Conservation (phyloP, 2,888 invertebrate species). For the Ophion slaviceki region DNA sequence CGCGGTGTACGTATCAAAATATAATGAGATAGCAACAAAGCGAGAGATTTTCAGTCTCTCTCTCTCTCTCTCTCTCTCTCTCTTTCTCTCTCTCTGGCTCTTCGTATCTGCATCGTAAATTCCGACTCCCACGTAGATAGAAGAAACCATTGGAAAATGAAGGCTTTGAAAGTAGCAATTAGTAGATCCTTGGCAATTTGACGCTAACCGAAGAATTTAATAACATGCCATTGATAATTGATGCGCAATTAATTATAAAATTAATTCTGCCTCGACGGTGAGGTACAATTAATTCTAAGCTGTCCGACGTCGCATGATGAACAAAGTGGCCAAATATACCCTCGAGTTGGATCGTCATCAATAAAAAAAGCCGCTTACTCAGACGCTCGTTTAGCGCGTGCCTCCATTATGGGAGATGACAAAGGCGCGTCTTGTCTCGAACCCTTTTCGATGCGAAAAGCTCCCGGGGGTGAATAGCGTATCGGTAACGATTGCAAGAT, state of each 20-base stretch:
- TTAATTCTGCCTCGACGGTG: neutral
- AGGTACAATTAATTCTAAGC: neutral
- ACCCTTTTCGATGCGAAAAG: neutral
- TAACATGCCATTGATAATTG: slow-evolving; percentile 37
- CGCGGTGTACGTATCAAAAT: slow-evolving; percentile 32
- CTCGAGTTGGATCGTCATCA: too few species aligned
- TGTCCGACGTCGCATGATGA: too few species aligned
- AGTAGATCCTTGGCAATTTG: slow-evolving; percentile 44
- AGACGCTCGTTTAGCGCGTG: neutral
- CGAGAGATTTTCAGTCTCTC: slow-evolving; percentile 10
- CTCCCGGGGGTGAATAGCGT: neutral
- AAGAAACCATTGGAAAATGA: too few species aligned
- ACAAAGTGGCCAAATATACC: too few species aligned
- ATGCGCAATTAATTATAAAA: slow-evolving; percentile 44
- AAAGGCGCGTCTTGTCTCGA: neutral
- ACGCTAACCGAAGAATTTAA: slow-evolving; percentile 57
- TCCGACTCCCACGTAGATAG: neutral
- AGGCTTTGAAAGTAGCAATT: too few species aligned
- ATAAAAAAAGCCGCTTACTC: neutral
- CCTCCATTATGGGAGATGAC: neutral
- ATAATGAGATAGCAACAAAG: slow-evolving; percentile 21
- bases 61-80: neutral
- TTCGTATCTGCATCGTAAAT: slow-evolving; percentile 16
- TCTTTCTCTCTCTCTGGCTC: slow-evolving; percentile 15
- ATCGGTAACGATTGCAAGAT: neutral